Evolutionary conservation across 2,797 vertebrate genomes (phyloP), one percentile per base, ranked within the genome.

Genomic region (Hybognathus amarus): DNA sequence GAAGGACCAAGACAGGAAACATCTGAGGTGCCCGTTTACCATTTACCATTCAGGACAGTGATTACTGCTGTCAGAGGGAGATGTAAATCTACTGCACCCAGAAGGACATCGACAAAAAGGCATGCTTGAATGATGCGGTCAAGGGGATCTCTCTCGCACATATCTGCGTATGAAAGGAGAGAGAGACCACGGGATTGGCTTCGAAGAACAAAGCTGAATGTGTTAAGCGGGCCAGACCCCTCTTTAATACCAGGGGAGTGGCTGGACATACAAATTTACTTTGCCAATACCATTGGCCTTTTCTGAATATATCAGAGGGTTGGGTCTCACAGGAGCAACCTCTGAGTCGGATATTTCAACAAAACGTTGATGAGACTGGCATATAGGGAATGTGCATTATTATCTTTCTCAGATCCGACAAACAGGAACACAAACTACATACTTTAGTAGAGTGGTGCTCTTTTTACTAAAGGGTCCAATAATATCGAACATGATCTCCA

Each of bases 401-500:
- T 6, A 69, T 38, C 12, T 13, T 63, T 64, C 6, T 64, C 10
- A 64, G 59, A 77, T 64, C 3, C 1, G 3, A 38, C 22, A 59
- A 80, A 52, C 33, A 40, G 3, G 17, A 52, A 74, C 17, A 64
- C 40, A 74, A 22, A n/a, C 6, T 4, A 81, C 93, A 88, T 92
- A 99, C 98, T 99, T 99, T 90, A 96, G 95, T 88, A 99, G 93
- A 85, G 94, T 95, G 24, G 96, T 98, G 91, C 96, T 97, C 93
- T 96, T 99, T 92, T 97, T 99, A 94, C 92, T 97, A 93, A 96
- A 99, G 20, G 98, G 97, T 24, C 94, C 95, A 0, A 97, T 92
- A 85, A 98, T 96, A 93, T 97, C 98, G 91, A 99, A 98, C 92
- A 99, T 93, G 82, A 98, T 89, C 87, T 99, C 97, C 89, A 99